Evolutionary conservation across 2,797 vertebrate genomes (phyloP), one percentile per base, ranked within the genome.

Genomic region (Enteromius trimaculatus): DNA sequence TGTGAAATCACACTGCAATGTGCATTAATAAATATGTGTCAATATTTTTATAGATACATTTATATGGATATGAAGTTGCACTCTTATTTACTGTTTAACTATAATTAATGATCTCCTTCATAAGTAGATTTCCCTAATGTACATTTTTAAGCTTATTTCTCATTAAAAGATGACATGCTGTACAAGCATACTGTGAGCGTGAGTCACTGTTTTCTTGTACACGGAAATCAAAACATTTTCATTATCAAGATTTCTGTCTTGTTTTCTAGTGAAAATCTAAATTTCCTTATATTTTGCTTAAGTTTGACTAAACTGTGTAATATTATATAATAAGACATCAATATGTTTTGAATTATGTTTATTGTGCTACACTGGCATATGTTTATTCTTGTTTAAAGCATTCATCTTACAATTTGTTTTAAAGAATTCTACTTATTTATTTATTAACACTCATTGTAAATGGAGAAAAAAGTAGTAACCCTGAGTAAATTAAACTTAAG

Each of bases 21-120:
- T 19, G 65, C 34, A 60, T 76, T 60, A 60, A 76, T 76, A 60
- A 42, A 76, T 37, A 51, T 23, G 6, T 23, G 11, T 42, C 34
- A 26, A 11, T 60, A 76, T 76, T 42, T 49, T 39, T 76, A 51
- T 31, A 14, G 49, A 74, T 37, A 37, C 21, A 53, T 75, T 17
- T 23, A 37, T 58, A 58, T 58, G 6, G 21, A 39, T 39, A 76
- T 55, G 31, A 55, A 75, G 13, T 26, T 14, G 37, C 4, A 17
- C 58, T 37, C 14, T 64, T 78, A 47, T 78, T 47, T 47, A 62
- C 6, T 3, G 34, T 76, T 64, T 44, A 62, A 11, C 76, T 21
- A 77, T 47, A 77, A 77, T 64, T 47, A 29, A 77, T 77, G 13
- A 0, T 47, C 76, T 64, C 58, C 26, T 29, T 77, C 71, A 55